Evolutionary conservation across 2,113 vertebrate genomes (phyloP), one percentile per base, ranked within the genome.

Genomic region (Calyptomena viridis): DNA sequence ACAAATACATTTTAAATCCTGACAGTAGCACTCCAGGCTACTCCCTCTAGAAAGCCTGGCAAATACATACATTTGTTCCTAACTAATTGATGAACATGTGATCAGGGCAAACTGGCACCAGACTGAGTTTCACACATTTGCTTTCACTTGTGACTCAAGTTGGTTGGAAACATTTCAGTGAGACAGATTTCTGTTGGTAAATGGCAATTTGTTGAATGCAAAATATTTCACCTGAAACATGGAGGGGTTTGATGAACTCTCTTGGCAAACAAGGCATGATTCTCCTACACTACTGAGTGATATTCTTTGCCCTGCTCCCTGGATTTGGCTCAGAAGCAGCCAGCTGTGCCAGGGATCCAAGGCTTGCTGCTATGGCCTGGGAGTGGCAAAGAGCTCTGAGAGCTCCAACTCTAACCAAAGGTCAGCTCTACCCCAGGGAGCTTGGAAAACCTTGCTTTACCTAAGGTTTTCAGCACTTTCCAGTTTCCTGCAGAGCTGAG

Each of bases 181-280:
- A 91, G 77, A 94, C 93, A 95, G 93, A 96, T 89, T 95, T 95
- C 68, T 94, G 60, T 69, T 49, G 58, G 71, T 69, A 96, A 94
- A 92, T 27, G 87, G 77, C 77, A 87, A 76, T 93, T 96, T 94
- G 78, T 79, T 94, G 91, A 91, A 94, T 0, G 3, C 49, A 93
- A 92, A 97, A 96, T 93, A 95, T 96, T 96, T 95, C 81, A 95
- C 94, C 96, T 95, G 91, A 94, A 95, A 93, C 62, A 94, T 4
- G 22, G 40, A 66, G 47, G 71, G 62, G 60, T 84, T 94, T 74
- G 66, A 72, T 33, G 83, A 96, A 87, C 89, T 84, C 76, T 64
- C 76, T 64, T 91, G 84, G 89, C 87, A 96, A 87, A 68, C 3
- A 8, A 89, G 74, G 56, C 11, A 4, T 16, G 49, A 82, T 64